Base-by-base conservation (phyloP, 2,797 vertebrate species). In the Scleropages formosus region DNA sequence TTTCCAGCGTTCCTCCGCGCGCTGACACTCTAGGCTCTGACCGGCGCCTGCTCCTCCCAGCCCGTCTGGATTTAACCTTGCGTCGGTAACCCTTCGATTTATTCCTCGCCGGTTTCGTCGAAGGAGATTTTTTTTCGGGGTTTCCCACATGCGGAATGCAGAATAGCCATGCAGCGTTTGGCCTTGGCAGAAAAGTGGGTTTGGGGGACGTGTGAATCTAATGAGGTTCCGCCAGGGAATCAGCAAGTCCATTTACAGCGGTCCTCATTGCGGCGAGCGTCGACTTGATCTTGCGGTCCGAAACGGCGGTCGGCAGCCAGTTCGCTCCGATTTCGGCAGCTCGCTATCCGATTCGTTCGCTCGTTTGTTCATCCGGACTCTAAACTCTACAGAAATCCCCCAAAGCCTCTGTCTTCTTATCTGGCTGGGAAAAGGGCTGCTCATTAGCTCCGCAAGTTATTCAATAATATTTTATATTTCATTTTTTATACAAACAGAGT, bases 401-500 rank as follows among this genome's bases (percentile, higher is more conserved):
- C 10, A 46, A 62, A 72, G 53, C 26, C 74, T 74, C 76, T 72
- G 65, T 77, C 67, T 76, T 77, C 64, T 76, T 81, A 31, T 77
- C 67, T 74, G 77, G 72, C 78, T 18, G 64, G 69, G 75, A 73
- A 80, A 74, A 72, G 39, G 77, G 78, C 59, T 47, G 71, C 80
- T 83, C 74, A 81, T 81, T 83, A 78, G 60, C 68, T 72, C 69
- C 80, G 66, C 69, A 78, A 77, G 69, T 69, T 76, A 77, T 77
- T 79, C 74, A 78, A 79, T 77, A 68, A 74, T 76, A 73, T 72
- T 72, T 67, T 75, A 75, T 78, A 79, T 70, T 68, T 68, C 16
- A n/a, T 13, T 49, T 68, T 49, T 24, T n/a, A n/a, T n/a, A n/a
- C n/a, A 15, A 24, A 74, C 20, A 73, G 62, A n/a, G 67, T 6